Evolutionary conservation across 2,888 invertebrate species (phyloP), one percentile per base, ranked within the genome.

Genomic region (Oeneis ivallda): DNA sequence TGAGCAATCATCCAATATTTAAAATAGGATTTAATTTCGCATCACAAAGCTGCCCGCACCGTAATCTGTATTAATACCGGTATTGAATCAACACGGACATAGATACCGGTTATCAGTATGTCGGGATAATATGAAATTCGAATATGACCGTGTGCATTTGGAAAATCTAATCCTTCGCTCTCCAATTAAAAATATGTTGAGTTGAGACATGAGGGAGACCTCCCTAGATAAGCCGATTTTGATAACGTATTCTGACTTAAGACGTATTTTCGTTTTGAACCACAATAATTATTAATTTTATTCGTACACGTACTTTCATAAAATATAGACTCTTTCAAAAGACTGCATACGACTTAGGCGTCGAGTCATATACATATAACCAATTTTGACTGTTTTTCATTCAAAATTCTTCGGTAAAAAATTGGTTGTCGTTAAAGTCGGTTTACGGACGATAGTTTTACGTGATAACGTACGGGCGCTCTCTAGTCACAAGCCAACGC

Each of bases 61-160:
- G 63, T 80, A 82, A 85, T 82, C 80, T 77, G 70, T 74, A 79
- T 83, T 81, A 83, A 83, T 78, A 77, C 76, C 76, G 70, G 75
- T 76, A 79, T 81, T 80, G 78, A 79, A 75, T 71, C 70, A 70
- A 73, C 76, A 76, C 77, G 74, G 74, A 19, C 61, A 41, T 43
- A 19, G 39, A 17, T 39, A 54, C 54, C 19, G 17, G 41, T 13
- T 8, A 19, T 17, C 52, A 34, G 39, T 56, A 39, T 39, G 10
- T 19, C 47, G 47, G 10, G 37, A 37, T 50, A 60, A 43, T 58
- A 45, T 19, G 37, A 37, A 19, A 65, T 56, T 57, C 67, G 52
- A 52, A 65, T 65, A 66, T 62, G 54, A 62, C 53, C 56, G 53
- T 43, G 47, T 50, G 61, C 56, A 64, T 66, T 59, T 59, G 65